Evolutionary conservation across 2,888 invertebrate genomes (phyloP).

Genomic region (Acheta domesticus): DNA sequence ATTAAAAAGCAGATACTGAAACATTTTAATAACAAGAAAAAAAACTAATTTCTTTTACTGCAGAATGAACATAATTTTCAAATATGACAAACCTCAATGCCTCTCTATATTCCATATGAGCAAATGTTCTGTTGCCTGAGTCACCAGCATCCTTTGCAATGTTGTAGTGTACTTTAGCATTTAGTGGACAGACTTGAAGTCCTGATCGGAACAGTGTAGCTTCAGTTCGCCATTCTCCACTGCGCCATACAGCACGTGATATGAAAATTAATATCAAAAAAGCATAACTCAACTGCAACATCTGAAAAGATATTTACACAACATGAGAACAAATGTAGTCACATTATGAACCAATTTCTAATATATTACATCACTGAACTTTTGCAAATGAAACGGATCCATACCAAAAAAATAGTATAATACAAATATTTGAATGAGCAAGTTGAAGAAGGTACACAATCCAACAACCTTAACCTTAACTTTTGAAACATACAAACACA

Average conservation of each 20-base stretch:
- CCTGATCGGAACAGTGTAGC: slow-evolving; percentile 75
- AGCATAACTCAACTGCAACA: slow-evolving; percentile 41
- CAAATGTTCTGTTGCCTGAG: slow-evolving; percentile 61
- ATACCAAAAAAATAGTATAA: too few relatives aligned
- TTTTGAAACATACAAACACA: too few relatives aligned
- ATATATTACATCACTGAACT: too few relatives aligned
- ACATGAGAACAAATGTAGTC: neutral
- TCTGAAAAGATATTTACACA: slow-evolving; percentile 37
- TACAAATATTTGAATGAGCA: neutral
- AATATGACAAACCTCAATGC: slow-evolving; percentile 59
- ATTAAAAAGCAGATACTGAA: slow-evolving; percentile 31
- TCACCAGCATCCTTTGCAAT: slow-evolving; percentile 85
- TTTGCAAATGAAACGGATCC: too few relatives aligned
- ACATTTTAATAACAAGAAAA: neutral
- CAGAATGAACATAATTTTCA: too few relatives aligned
- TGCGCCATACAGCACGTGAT: slow-evolving; percentile 58
- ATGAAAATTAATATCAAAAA: slow-evolving; percentile 41
- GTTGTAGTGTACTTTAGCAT: slow-evolving; percentile 88
- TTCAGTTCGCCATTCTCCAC: slow-evolving; percentile 78
- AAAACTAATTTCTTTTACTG: neutral
- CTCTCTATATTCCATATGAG: slow-evolving; percentile 72
- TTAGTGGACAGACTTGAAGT: slow-evolving; percentile 82
- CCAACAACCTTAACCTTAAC: too few relatives aligned
- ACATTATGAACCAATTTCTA: neutral
- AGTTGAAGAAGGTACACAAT: too few relatives aligned